Percentiles rank a stretch among this genome's conserved stretches.
Evolutionary conservation across 2,888 invertebrate species (phyloP).

Genomic region (Acanthosepion lycidas): DNA sequence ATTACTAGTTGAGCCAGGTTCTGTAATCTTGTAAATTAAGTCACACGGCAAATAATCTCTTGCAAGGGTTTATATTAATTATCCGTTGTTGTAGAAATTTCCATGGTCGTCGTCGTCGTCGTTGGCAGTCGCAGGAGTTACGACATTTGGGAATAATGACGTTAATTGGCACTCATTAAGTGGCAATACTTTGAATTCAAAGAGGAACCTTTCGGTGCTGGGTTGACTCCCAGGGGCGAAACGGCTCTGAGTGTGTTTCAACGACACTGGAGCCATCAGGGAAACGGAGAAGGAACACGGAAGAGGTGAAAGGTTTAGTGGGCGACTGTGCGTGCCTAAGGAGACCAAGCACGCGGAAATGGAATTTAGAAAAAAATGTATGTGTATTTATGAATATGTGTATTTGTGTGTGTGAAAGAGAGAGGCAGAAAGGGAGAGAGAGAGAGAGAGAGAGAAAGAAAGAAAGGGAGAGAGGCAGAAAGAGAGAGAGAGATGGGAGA

Average conservation of each 20-base stretch:
- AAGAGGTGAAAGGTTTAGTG: background rate
- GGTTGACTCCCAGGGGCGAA: background rate
- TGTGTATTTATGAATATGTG: no score
- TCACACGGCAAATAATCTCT: background rate
- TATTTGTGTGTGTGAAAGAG: background rate
- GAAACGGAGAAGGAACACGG: background rate
- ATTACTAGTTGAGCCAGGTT: background rate
- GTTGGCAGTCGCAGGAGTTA: background rate
- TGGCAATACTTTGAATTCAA: slow-evolving; percentile 33
- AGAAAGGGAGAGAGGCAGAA: background rate
- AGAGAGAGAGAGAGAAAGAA: background rate
- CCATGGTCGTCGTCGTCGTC: background rate
- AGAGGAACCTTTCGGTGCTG: slow-evolving; percentile 21
- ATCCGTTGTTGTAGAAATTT: background rate
- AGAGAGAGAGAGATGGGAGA: background rate
- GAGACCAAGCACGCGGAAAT: background rate
- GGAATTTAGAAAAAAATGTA: background rate
- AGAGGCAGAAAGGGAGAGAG: background rate
- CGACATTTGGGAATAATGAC: slow-evolving; percentile 5
- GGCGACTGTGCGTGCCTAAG: background rate
- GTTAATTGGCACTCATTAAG: background rate
- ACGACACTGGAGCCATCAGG: background rate
- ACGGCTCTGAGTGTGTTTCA: background rate
- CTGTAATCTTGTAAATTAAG: background rate
- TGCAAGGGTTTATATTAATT: background rate